These are phyloP conservation scores for Pedetes capensis DNA, from an alignment of 2,113 vertebrate genomes.

Conservation along the genomic window DNA sequence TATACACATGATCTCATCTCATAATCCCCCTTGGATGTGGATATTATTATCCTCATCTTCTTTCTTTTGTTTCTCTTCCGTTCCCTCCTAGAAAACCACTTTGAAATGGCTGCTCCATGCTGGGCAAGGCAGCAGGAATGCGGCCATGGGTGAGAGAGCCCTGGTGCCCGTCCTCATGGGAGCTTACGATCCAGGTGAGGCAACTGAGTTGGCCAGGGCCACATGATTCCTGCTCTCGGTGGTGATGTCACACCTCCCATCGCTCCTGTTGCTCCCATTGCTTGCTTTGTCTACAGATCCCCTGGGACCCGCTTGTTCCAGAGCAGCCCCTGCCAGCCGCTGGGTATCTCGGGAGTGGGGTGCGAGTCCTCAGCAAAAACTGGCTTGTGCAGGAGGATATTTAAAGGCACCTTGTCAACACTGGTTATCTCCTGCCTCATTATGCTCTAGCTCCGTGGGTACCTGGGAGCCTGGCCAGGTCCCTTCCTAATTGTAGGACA, in stretches of 20 bases:
- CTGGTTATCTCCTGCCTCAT: background rate
- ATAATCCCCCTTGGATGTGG: background rate
- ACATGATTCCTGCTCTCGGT: background rate
- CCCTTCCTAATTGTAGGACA: background rate
- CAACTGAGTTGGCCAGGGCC: background rate
- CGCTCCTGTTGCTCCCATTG: too few species aligned
- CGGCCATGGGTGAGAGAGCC: background rate
- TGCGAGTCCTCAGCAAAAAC: background rate
- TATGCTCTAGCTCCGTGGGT: background rate
- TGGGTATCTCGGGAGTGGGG: background rate
- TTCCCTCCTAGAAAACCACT: background rate
- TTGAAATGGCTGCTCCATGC: background rate
- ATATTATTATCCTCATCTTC: background rate
- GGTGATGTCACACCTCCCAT: background rate
- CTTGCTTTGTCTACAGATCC: background rate
- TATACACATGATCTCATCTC: background rate
- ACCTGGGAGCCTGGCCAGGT: background rate
- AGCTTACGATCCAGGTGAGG: background rate
- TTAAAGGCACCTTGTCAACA: background rate
- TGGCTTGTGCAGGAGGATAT: background rate
- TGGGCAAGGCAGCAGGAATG: background rate
- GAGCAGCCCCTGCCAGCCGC: background rate
- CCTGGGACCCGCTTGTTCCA: background rate
- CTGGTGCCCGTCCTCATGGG: background rate
- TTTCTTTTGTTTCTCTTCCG: background rate